Conservation (phyloP, 2,797 vertebrate species). For the Melanotaenia pygmaea region DNA sequence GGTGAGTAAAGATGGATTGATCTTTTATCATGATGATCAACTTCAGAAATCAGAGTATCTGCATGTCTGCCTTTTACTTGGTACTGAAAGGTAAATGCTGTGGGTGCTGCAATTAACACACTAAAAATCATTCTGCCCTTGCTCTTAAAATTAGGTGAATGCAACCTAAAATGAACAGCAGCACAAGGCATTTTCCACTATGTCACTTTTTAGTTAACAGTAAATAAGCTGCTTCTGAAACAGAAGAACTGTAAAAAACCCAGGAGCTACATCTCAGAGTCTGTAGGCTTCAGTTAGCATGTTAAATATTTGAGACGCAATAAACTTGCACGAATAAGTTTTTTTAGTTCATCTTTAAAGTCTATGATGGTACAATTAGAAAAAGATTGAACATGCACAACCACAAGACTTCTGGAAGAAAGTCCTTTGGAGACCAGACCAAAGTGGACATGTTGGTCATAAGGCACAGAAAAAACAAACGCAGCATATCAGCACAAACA, state of each 20-base stretch:
- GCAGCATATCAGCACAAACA: no score
- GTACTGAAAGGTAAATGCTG: conserved; percentile 4
- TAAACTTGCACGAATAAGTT: no score
- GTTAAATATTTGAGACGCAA: no score
- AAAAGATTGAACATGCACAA: not conserved
- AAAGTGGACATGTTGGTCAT: not conserved
- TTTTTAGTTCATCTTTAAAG: not conserved
- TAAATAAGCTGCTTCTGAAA: no score
- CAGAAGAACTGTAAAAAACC: not conserved
- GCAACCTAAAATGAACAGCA: not conserved
- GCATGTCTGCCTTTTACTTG: not conserved
- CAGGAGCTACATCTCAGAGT: no score
- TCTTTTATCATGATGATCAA: not conserved
- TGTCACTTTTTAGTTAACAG: no score
- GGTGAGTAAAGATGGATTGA: conserved; percentile 84
- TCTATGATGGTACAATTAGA: not conserved
- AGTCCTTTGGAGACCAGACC: not conserved
- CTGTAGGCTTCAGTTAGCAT: not conserved
- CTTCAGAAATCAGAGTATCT: not conserved
- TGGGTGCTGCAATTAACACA: not conserved
- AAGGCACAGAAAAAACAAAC: not conserved
- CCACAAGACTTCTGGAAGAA: not conserved
- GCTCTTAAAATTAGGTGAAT: not conserved
- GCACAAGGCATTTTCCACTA: no score
- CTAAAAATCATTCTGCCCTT: not conserved